Conservation (phyloP, 1,140 invertebrate species). For the Drosophila mojavensis region DNA sequence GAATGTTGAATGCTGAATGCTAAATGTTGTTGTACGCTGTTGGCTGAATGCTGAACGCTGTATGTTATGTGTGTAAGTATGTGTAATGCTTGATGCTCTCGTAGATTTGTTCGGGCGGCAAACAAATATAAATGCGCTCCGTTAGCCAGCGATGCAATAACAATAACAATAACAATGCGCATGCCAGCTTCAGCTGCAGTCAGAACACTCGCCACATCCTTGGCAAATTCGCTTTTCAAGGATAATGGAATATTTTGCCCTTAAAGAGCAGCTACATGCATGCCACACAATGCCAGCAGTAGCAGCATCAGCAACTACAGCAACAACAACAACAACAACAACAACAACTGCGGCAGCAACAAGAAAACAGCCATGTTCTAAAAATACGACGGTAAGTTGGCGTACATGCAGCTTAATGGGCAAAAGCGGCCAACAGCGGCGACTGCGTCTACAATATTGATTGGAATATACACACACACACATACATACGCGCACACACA, state of each 20-base stretch:
- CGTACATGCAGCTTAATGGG: conserved; percentile 82
- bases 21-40: background rate
- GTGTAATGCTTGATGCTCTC: conserved; percentile 49
- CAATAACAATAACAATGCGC: conserved; percentile 56
- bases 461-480: conserved; percentile 68
- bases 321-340: conserved; percentile 15
- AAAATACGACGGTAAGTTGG: conserved; percentile 80
- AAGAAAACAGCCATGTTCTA: conserved; percentile 69
- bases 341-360: conserved; percentile 32
- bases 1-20: conserved; percentile 3
- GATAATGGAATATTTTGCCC: conserved; percentile 77
- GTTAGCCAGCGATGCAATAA: conserved; percentile 58
- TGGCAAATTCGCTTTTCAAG: conserved; percentile 77
- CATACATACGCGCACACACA: conserved; percentile 7
- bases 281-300: conserved; percentile 48
- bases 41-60: background rate
- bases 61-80: background rate
- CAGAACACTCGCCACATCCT: conserved; percentile 59
- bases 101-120: conserved; percentile 67
- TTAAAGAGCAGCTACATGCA: conserved; percentile 76
- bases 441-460: conserved; percentile 80
- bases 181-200: conserved; percentile 57
- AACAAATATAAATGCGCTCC: conserved; percentile 70
- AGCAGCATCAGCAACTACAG: conserved; percentile 22
- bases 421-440: conserved; percentile 74